Evolutionary conservation across 2,113 vertebrate species (phyloP).

Genomic region (Hypocryptadius cinnamomeus): DNA sequence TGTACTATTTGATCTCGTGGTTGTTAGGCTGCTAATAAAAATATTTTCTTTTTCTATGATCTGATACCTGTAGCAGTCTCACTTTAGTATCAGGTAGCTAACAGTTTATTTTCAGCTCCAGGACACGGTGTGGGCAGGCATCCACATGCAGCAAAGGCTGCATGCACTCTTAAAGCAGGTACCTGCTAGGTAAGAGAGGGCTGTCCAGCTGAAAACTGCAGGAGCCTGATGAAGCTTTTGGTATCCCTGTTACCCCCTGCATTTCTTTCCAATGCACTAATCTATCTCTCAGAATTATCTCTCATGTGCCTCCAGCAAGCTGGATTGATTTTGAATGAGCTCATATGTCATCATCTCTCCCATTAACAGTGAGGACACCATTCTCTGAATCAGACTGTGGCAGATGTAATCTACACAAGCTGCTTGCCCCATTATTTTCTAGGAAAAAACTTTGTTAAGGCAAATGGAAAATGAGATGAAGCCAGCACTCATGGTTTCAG

Average conservation of each 20-base stretch:
- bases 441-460: not conserved
- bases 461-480: not conserved
- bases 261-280: not conserved
- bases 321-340: slow-evolving; percentile 5
- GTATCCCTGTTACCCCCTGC: not conserved
- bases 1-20: not conserved
- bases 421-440: not conserved
- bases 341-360: not conserved
- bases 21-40: not conserved
- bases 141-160: not conserved
- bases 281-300: not conserved
- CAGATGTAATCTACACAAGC: not conserved
- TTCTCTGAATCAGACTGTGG: not conserved
- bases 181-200: not conserved
- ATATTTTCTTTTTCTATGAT: not conserved
- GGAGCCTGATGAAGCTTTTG: not conserved
- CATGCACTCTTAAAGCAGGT: rapidly evolving
- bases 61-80: not conserved
- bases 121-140: rapidly evolving
- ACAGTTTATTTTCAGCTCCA: not conserved
- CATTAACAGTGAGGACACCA: not conserved
- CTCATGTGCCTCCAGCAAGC: not conserved
- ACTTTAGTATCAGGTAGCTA: not conserved
- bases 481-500: not conserved
- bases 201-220: not conserved